Evolutionary conservation across 2,797 vertebrate species (phyloP).

Genomic region (Euthynnus affinis): DNA sequence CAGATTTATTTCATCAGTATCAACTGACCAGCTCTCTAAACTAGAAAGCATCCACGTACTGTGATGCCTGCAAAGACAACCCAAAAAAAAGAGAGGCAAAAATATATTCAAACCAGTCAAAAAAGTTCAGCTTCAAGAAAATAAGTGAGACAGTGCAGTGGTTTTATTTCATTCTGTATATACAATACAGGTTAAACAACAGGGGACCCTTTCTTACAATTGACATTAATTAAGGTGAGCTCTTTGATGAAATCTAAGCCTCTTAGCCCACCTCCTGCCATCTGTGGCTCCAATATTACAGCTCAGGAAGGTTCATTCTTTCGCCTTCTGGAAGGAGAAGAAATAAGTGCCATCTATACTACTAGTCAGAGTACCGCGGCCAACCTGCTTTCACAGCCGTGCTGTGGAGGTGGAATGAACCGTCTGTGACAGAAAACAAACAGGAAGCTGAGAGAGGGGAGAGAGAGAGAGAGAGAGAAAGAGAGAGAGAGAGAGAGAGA

Average conservation of each 20-base stretch:
- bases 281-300: conserved; percentile 79
- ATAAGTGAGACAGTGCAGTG: neutral
- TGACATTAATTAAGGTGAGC: conserved; percentile 84
- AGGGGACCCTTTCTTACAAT: conserved; percentile 60
- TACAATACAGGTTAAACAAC: conserved; percentile 21
- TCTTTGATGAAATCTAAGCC: conserved; percentile 84
- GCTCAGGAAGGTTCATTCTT: conserved; percentile 56
- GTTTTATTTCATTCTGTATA: conserved; percentile 18
- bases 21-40: conserved; percentile 57
- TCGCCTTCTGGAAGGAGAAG: conserved; percentile 48
- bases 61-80: conserved; percentile 28
- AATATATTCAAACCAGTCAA: conserved; percentile 34
- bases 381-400: conserved; percentile 54
- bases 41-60: conserved; percentile 54
- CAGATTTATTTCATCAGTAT: conserved; percentile 73
- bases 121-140: conserved; percentile 28
- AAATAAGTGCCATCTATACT: conserved; percentile 53
- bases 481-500: conserved; percentile 43
- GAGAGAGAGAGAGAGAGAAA: conserved; percentile 28
- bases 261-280: conserved; percentile 83
- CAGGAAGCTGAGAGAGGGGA: conserved; percentile 69
- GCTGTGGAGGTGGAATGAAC: conserved; percentile 70
- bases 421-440: conserved; percentile 76
- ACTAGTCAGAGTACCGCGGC: conserved; percentile 55
- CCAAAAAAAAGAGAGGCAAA: conserved; percentile 27